Evolutionary conservation across 2,888 invertebrate species (phyloP).

Genomic region (Orthosia cruda): DNA sequence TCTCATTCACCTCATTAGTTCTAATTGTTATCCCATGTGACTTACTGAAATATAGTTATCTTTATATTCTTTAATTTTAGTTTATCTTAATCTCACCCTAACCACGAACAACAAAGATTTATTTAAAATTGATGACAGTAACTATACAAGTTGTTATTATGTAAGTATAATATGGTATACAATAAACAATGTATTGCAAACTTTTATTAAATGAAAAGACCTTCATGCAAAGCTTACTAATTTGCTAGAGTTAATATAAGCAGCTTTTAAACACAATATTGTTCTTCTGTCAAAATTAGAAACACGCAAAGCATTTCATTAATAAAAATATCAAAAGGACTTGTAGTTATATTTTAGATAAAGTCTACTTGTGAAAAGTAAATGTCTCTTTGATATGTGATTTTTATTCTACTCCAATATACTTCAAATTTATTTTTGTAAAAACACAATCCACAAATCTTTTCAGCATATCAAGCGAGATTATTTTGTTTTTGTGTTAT

Average conservation of each 20-base stretch:
- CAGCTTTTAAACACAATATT: conserved; percentile 25
- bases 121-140: too few relatives aligned
- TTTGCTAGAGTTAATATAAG: conserved; percentile 26
- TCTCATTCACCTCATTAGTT: too few relatives aligned
- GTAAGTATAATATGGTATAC: neutral
- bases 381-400: neutral
- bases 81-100: too few relatives aligned
- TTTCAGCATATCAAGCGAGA: neutral
- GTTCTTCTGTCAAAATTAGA: conserved; percentile 31
- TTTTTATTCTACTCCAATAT: neutral
- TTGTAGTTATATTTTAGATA: conserved; percentile 17
- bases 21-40: too few relatives aligned
- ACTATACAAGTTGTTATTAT: too few relatives aligned
- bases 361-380: conserved; percentile 3
- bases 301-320: conserved; percentile 21
- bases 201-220: conserved; percentile 20
- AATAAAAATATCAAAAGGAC: conserved; percentile 18
- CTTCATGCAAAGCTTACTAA: conserved; percentile 22
- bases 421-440: neutral
- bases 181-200: neutral
- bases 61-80: too few relatives aligned
- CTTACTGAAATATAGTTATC: too few relatives aligned
- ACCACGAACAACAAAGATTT: too few relatives aligned
- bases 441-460: neutral
- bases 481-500: neutral